Evolutionary conservation across 2,888 invertebrate genomes (phyloP), one percentile per base, ranked within the genome.

Genomic region (Nymphalis c-album): DNA sequence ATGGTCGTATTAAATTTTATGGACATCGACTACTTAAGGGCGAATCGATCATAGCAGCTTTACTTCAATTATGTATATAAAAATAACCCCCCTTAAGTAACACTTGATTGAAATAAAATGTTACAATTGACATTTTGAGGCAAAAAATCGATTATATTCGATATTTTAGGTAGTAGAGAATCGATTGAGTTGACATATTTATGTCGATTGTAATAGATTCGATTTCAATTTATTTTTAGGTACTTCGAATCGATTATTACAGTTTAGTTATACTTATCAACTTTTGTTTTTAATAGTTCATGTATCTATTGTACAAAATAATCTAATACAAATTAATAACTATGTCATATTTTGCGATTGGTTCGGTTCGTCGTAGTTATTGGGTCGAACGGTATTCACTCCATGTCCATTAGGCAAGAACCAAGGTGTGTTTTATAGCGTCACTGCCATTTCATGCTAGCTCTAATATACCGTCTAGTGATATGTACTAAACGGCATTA

Each of bases 1-100:
- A 57, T 40, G 40, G 40, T n/a, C 50, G 31, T 60, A 72, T 74
- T 62, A 71, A 72, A 72, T 64, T 72, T 72, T 67, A 65, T 67
- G 47, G 61, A 67, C 55, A 60, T 67, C 40, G 55, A 46, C 64
- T 60, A 70, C 65, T 64, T 66, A 53, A 60, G 60, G 67, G 63
- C 22, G 55, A 60, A 72, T 74, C 68, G 70, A 72, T 72, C 45
- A 53, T 65, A 26, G 16, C 26, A 18, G 7, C 45, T 31, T 64
- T 57, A 45, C 13, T 57, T 64, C 18, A 51, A 51, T 64, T 26
- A 50, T n/a, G 22, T 22, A 5, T 40, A 17, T 50, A 35, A 53
- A 20, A 55, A 46, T 45, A 55, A 26, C 17, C 51, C 16, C 16
- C 40, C 4, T 22, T 13, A 16, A 17, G 22, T 22, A 20, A 16